Evolutionary conservation across 1,140 invertebrate species (phyloP).

Genomic region (Plectrocnemia conspersa): DNA sequence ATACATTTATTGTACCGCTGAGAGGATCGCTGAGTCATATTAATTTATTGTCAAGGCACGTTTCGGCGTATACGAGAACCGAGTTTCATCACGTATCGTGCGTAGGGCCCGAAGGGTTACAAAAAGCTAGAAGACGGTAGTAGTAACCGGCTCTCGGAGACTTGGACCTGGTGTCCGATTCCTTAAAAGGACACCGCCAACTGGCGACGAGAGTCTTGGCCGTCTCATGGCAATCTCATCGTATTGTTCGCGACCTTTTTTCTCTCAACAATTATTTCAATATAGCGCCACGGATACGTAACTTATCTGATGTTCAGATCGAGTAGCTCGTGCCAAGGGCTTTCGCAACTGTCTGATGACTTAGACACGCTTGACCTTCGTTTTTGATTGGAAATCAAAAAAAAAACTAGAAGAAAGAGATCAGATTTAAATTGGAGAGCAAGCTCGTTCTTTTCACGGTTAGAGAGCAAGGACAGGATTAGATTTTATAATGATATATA

Average conservation of each 20-base stretch:
- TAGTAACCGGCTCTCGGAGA: not conserved
- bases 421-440: not conserved
- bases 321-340: not conserved
- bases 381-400: not conserved
- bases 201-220: not conserved
- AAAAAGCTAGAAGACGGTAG: constrained; percentile 8
- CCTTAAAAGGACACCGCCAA: not conserved
- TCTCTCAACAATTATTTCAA: constrained; percentile 5
- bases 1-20: no score
- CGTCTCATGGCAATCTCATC: constrained; percentile 3
- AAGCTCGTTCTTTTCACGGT: no score
- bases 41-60: constrained; percentile 1
- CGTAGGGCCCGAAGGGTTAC: not conserved
- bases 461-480: no score
- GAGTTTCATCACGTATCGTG: not conserved
- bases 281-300: constrained; percentile 2
- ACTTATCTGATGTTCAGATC: not conserved
- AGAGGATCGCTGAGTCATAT: constrained; percentile 1
- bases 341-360: not conserved
- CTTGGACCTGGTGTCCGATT: not conserved
- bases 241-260: constrained; percentile 9
- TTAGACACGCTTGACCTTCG: not conserved
- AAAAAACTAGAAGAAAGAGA: not conserved
- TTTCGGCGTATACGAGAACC: not conserved
- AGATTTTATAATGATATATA: no score